These are phyloP conservation scores for Metalampra italica DNA, from an alignment of 2,888 invertebrate species.

Conservation along the genomic window DNA sequence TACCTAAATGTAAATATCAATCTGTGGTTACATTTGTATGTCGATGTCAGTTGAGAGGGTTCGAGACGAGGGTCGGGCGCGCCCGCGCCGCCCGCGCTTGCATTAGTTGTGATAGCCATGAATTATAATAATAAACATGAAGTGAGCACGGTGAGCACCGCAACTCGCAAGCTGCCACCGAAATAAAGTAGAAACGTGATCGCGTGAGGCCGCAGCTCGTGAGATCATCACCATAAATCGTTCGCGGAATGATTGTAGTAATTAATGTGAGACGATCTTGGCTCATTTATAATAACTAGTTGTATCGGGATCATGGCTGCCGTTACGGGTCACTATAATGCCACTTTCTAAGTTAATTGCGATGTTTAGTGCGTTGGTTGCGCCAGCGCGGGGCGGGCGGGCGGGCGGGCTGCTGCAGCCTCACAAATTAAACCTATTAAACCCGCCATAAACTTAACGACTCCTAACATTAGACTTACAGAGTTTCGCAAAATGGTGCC, in stretches of 20 bases:
- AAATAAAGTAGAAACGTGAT: no score
- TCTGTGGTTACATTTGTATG: no score
- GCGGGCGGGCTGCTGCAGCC: not conserved
- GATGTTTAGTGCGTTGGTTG: not conserved
- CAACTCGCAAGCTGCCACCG: no score
- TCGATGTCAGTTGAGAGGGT: no score
- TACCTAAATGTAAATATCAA: no score
- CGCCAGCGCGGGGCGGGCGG: not conserved
- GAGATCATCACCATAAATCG: not conserved
- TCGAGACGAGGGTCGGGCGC: no score
- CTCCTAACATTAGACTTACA: not conserved
- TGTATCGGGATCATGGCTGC: not conserved
- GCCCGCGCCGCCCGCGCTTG: no score
- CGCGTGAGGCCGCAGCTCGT: no score
- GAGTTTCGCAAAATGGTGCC: not conserved
- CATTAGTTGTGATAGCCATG: no score
- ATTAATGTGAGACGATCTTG: not conserved
- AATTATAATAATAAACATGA: no score
- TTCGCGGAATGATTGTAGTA: not conserved
- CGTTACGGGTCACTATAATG: not conserved
- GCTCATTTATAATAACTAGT: slow-evolving; percentile 1
- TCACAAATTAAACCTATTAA: not conserved
- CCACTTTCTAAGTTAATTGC: slow-evolving; percentile 1
- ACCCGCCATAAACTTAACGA: not conserved
- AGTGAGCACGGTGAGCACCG: no score